Conservation (phyloP, 2,888 invertebrate species). For the Agrilus biguttatus region DNA sequence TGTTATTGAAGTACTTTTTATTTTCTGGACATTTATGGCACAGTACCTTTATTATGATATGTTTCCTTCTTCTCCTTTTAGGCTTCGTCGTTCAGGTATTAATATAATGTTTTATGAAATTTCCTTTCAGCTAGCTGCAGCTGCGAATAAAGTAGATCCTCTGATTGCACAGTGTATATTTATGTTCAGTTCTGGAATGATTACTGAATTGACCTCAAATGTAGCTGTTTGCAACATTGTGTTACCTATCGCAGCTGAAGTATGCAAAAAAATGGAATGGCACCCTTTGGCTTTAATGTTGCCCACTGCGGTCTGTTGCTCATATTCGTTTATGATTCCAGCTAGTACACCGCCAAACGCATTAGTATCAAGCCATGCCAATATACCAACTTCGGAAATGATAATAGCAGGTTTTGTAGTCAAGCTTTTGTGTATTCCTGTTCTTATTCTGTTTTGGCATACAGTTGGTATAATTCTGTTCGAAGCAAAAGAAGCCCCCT, state of each 20-base stretch:
- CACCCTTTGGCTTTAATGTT: background rate
- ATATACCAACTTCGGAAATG: slow-evolving; percentile 59
- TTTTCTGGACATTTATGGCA: too few relatives aligned
- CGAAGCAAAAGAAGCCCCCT: too few relatives aligned
- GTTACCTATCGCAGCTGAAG: slow-evolving; percentile 58
- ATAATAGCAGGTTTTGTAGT: slow-evolving; percentile 28
- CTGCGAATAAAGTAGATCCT: background rate
- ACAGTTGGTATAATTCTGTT: too few relatives aligned
- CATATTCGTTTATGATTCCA: slow-evolving; percentile 59
- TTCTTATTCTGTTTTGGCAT: too few relatives aligned
- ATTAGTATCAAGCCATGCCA: slow-evolving; percentile 62
- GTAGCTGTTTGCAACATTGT: slow-evolving; percentile 72
- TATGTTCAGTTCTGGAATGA: background rate
- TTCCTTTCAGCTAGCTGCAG: too few relatives aligned
- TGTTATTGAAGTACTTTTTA: too few relatives aligned
- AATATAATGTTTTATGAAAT: too few relatives aligned
- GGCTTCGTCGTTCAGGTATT: too few relatives aligned
- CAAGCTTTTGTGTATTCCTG: background rate
- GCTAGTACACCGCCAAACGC: slow-evolving; percentile 87
- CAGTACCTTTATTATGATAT: too few relatives aligned
- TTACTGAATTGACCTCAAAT: slow-evolving; percentile 62
- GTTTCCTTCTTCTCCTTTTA: too few relatives aligned
- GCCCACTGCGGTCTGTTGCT: background rate
- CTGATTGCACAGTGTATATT: background rate
- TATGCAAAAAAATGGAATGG: slow-evolving; percentile 24